phyloP scores from a whole-genome alignment of 2,113 vertebrate species.

The human (Homo sapiens) region GRCh38 chr4:23806001-23806500 shows the following conservation, averaged over 20 bases:
- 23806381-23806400: conserved; percentile 72
- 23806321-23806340: conserved; percentile 58
- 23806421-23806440: conserved; percentile 79
- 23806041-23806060: conserved; percentile 14
- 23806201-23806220: conserved; percentile 56
- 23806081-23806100: neutral
- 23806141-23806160: neutral
- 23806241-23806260: conserved; percentile 46
- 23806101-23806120: neutral
- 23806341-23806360: conserved; percentile 58
- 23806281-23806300: conserved; percentile 65
- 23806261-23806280: conserved; percentile 45
- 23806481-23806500: conserved; percentile 71
- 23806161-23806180: conserved; percentile 39
- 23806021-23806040: neutral
- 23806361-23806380: conserved; percentile 71
- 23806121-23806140: neutral
- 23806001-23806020: conserved; percentile 41
- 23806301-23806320: conserved; percentile 59
- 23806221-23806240: conserved; percentile 39
- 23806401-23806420: conserved; percentile 75
- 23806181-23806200: neutral
- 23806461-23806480: conserved; percentile 78
- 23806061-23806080: neutral
- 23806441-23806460: conserved; percentile 77